phyloP scores from a whole-genome alignment of 2,888 invertebrate species.

The Eledona agricola region DNA sequence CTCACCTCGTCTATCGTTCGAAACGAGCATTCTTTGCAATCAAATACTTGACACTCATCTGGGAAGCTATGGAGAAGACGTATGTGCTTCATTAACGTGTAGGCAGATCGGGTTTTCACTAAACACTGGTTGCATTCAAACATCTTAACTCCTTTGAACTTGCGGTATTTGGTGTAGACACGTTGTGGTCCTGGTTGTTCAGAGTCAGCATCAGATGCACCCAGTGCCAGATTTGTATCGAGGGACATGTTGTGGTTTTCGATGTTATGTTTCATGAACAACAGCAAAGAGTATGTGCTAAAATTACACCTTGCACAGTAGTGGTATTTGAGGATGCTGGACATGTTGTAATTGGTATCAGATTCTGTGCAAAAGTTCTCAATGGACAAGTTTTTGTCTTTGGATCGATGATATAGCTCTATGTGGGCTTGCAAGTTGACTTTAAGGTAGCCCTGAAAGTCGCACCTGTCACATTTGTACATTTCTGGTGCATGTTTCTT shows the following conservation, averaged over 20 bases:
- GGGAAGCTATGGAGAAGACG: not conserved
- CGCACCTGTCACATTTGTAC: slow-evolving; percentile 4
- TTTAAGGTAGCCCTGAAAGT: not conserved
- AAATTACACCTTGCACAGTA: not conserved
- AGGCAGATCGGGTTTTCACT: not conserved
- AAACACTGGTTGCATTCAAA: not conserved
- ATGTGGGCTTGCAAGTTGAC: slow-evolving; percentile 1
- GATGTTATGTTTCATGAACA: not conserved
- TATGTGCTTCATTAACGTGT: not conserved
- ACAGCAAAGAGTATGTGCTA: not conserved
- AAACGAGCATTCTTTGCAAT: not conserved
- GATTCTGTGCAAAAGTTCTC: not conserved
- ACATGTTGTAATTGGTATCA: slow-evolving; percentile 1
- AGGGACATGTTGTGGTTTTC: no score
- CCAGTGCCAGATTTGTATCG: no score
- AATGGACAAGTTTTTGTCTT: not conserved
- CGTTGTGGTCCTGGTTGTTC: no score
- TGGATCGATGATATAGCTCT: not conserved
- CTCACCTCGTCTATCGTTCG: not conserved
- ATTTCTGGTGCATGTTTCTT: not conserved
- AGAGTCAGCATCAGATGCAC: no score
- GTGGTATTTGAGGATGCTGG: slow-evolving; percentile 2
- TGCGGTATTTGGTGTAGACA: not conserved
- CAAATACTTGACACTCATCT: not conserved
- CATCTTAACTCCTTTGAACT: not conserved